Conservation (phyloP, 1,140 invertebrate genomes). For the Aphis gossypii region DNA sequence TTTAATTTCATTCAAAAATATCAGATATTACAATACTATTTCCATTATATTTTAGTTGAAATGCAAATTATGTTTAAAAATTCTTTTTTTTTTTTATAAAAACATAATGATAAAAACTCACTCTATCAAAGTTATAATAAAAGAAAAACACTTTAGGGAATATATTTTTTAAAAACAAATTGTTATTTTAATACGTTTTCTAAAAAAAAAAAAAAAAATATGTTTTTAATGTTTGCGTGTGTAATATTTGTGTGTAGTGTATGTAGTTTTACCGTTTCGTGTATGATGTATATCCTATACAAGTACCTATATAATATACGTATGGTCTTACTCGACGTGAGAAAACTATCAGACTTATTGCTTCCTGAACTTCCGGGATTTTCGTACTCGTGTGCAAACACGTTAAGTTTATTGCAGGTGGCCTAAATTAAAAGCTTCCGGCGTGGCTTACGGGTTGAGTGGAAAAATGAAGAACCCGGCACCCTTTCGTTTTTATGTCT, state of each 20-base stretch:
- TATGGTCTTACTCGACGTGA: neutral
- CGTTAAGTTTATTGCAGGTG: slow-evolving; percentile 7
- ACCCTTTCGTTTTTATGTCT: neutral
- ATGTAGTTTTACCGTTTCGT: neutral
- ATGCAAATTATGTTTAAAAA: neutral
- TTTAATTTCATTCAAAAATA: neutral
- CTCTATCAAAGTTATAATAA: neutral
- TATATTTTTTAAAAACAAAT: neutral
- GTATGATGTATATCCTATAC: neutral
- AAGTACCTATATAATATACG: neutral
- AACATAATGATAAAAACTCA: neutral
- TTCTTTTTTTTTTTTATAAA: neutral
- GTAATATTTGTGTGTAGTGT: neutral
- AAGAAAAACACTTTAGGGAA: neutral
- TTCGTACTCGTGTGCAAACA: neutral
- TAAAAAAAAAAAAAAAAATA: neutral
- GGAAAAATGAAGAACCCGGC: neutral
- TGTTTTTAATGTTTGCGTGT: neutral
- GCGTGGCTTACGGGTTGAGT: neutral
- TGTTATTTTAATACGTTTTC: neutral
- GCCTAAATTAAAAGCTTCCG: slow-evolving; percentile 33
- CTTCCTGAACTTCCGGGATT: neutral
- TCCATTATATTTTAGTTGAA: neutral
- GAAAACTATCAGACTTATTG: slow-evolving; percentile 43
- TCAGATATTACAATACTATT: neutral